phyloP scores from a whole-genome alignment of 2,113 vertebrate species.

The Alaudala cheleensis region DNA sequence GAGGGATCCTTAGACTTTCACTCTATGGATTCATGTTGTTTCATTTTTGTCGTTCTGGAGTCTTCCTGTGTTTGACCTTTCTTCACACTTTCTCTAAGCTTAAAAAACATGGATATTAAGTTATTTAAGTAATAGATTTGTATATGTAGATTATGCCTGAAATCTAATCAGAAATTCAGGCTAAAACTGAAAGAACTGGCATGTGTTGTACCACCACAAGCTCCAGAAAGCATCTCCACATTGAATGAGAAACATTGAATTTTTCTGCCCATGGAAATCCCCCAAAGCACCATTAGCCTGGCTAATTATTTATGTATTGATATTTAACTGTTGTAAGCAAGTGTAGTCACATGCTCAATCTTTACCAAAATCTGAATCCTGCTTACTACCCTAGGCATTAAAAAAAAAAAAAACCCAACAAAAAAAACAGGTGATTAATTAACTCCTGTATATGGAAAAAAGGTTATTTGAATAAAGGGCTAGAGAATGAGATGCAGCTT shows the following conservation, averaged over 20 bases:
- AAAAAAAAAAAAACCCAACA: not conserved
- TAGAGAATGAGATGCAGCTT: not conserved
- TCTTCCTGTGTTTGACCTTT: not conserved
- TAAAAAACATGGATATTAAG: not conserved
- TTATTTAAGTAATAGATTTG: not conserved
- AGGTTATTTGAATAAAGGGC: not conserved
- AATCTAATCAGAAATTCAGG: not conserved
- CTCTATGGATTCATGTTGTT: not conserved
- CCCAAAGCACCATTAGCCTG: not conserved
- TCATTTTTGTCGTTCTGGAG: not conserved
- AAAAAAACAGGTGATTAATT: not conserved
- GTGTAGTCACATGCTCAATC: not conserved
- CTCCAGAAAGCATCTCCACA: accelerated
- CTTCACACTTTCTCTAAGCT: not conserved
- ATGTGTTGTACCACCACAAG: accelerated
- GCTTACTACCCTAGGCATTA: not conserved
- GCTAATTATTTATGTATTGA: conserved; percentile 2
- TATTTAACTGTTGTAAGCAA: not conserved
- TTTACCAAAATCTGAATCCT: not conserved
- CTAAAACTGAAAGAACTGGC: not conserved
- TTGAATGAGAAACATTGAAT: not conserved
- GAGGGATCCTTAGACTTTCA: not conserved
- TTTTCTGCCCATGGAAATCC: not conserved
- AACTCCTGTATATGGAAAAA: not conserved
- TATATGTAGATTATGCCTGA: not conserved